Conservation (phyloP, 1,140 invertebrate species). For the Sycobia sp. region DNA sequence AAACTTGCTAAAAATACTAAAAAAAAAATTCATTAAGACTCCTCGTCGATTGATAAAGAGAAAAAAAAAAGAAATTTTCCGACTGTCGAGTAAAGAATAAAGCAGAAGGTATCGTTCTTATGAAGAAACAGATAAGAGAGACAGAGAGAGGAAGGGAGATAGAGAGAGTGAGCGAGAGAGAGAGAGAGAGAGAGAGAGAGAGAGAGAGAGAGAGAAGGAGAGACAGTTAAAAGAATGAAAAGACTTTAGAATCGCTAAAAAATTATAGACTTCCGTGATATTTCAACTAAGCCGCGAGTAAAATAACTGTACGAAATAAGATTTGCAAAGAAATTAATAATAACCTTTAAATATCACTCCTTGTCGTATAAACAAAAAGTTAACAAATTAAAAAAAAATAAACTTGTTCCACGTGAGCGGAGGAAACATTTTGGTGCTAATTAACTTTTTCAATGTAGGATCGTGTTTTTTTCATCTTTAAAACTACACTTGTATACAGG, state of each 20-base stretch:
- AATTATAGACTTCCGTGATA: neutral
- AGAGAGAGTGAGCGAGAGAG: too few species aligned
- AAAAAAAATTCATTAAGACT: slow-evolving; percentile 1
- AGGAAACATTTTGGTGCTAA: slow-evolving; percentile 3
- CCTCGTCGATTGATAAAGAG: slow-evolving; percentile 7
- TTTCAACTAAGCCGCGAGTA: too few species aligned
- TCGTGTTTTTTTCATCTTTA: slow-evolving; percentile 16
- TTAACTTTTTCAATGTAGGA: slow-evolving; percentile 26
- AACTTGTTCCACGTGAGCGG: slow-evolving; percentile 5
- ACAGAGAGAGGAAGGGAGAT: neutral
- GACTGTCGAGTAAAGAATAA: neutral
- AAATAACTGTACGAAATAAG: too few species aligned
- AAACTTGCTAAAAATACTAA: slow-evolving; percentile 6
- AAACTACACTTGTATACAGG: neutral
- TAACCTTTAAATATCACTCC: too few species aligned
- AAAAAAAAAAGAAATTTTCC: neutral
- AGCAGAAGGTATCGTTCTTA: too few species aligned
- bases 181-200: too few species aligned
- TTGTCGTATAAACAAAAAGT: too few species aligned
- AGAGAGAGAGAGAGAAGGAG: neutral
- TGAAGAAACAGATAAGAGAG: neutral
- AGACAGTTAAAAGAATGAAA: neutral
- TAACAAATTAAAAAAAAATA: neutral
- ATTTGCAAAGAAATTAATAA: too few species aligned
- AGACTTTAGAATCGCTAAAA: neutral